Evolutionary conservation across 2,113 vertebrate genomes (phyloP).

Genomic region (Syngnathus typhle): DNA sequence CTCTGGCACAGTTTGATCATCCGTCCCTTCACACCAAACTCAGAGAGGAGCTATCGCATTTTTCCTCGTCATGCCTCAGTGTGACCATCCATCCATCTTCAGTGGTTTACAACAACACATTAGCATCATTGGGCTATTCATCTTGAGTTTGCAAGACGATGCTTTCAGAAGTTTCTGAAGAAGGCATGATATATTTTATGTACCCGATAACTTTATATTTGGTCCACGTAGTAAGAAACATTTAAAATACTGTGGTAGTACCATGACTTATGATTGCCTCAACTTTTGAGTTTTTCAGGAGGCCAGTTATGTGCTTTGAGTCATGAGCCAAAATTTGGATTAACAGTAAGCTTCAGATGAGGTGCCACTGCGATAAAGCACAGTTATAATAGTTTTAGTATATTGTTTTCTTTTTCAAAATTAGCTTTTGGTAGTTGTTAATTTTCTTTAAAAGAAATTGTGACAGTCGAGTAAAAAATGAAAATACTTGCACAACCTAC

Average conservation of each 20-base stretch:
- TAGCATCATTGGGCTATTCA: conserved; percentile 22
- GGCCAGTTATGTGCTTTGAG: too few species aligned
- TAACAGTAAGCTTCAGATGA: too few species aligned
- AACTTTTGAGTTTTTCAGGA: too few species aligned
- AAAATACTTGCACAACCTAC: too few species aligned
- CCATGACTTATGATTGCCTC: neutral
- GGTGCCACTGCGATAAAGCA: too few species aligned
- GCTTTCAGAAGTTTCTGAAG: neutral
- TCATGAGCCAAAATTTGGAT: too few species aligned
- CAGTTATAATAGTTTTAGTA: too few species aligned
- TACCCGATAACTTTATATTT: neutral
- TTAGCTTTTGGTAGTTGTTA: too few species aligned
- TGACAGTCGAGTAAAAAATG: too few species aligned
- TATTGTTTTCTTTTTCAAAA: too few species aligned
- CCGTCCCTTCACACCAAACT: conserved; percentile 21
- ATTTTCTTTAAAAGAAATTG: too few species aligned
- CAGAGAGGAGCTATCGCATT: conserved; percentile 27
- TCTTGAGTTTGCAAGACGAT: conserved; percentile 2
- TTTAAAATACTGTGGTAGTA: neutral
- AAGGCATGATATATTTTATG: neutral
- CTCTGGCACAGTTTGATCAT: conserved; percentile 14
- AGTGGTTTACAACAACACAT: conserved; percentile 20
- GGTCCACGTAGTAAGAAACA: neutral
- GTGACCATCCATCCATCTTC: conserved; percentile 33
- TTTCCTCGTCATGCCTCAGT: conserved; percentile 29